Conservation (phyloP, 2,888 invertebrate genomes). For the Carabus problematicus region DNA sequence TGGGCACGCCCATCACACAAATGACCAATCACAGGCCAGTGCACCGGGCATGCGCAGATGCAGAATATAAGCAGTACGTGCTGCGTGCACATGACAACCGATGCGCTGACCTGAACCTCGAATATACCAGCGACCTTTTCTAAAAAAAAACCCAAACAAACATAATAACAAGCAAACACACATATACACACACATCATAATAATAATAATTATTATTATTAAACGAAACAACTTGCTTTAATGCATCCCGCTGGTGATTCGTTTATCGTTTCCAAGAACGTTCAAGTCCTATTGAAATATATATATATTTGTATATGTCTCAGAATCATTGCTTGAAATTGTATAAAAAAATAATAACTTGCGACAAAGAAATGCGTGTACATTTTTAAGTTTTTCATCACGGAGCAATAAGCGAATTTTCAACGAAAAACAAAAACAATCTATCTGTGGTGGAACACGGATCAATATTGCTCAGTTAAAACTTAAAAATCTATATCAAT, state of each 20-base stretch:
- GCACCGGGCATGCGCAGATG: background rate
- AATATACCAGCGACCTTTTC: slow-evolving; percentile 34
- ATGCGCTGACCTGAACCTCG: slow-evolving; percentile 6
- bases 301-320: slow-evolving; percentile 41
- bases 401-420: slow-evolving; percentile 20
- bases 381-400: slow-evolving; percentile 28
- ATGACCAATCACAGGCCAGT: slow-evolving; percentile 8
- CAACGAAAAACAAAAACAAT: background rate
- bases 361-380: slow-evolving; percentile 24
- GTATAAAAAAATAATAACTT: slow-evolving; percentile 15
- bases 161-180: background rate
- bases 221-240: background rate
- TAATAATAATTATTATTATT: no score
- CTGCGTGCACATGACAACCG: background rate
- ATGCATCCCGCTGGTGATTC: slow-evolving; percentile 24
- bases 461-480: slow-evolving; percentile 25
- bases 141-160: slow-evolving; percentile 19
- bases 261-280: slow-evolving; percentile 31
- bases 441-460: background rate
- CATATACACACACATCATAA: no score
- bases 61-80: slow-evolving; percentile 1
- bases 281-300: slow-evolving; percentile 22
- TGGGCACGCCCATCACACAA: slow-evolving; percentile 29
- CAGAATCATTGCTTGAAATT: slow-evolving; percentile 38
- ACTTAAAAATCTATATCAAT: slow-evolving; percentile 37